Base-by-base conservation (phyloP, 2,797 vertebrate species). In the Neopelma chrysocephalum region DNA sequence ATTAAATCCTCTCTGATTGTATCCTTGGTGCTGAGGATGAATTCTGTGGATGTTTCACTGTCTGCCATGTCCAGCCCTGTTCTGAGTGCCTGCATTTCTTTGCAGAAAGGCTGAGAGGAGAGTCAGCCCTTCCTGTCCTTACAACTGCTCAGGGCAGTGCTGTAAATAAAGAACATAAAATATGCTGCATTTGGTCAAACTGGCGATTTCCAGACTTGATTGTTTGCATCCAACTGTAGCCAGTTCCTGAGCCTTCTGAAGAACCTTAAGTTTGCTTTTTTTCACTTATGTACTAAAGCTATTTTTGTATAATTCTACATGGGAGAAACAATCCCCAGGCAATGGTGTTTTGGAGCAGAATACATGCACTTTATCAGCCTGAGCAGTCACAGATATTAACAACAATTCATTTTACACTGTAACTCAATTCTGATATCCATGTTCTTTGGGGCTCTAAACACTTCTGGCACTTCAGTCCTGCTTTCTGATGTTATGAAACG, bases 371-470 rank as follows among this genome's bases (percentile, higher is more conserved):
- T 83, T 66, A 58, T 87, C 83, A 57, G 60, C 56, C 51, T 72
- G 62, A 93, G 10, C n/a, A 79, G 70, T 76, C 78, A 43, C 64
- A 89, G 77, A 78, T 85, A 61, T 64, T 82, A 95, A 80, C 53
- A 77, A 34, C 68, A 77, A 11, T 89, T 90, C 34, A 57, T 93
- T 96, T 79, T 32, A 11, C 70, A n/a, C 36, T 48, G 27, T 90
- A 90, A 85, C 82, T 68, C 12, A 40, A 10, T 82, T 82, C 54
- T 64, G 38, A 53, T 68, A 34, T 6, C 40, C 0, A 0, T 90
- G 84, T 92, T 93, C 48, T 85, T 90, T 45, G 38, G 87, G 75
- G 81, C 86, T 82, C 40, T 93, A 11, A 90, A 54, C 56, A 32
- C 84, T 77, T 83, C 57, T 70, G 87, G 53, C 60, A 16, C 57